These are phyloP conservation scores for Drosophila meridiana DNA, from an alignment of 2,888 invertebrate genomes.

Conservation along the genomic window DNA sequence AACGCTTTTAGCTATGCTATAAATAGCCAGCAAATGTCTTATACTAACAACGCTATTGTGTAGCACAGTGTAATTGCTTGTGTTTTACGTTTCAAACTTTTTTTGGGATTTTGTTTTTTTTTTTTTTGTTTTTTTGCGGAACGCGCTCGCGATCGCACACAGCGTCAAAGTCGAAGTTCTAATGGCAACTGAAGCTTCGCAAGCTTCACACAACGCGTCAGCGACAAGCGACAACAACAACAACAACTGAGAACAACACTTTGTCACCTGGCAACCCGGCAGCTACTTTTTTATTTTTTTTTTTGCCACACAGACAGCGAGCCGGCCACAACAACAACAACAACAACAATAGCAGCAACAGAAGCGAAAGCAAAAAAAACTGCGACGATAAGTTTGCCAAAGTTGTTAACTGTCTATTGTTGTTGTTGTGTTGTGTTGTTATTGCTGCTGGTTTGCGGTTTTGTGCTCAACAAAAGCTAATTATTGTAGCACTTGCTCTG, in stretches of 20 bases:
- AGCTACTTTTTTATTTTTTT: conserved; percentile 20
- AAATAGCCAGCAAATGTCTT: conserved; percentile 22
- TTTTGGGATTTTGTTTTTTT: conserved; percentile 9
- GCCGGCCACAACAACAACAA: conserved; percentile 41
- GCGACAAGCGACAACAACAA: conserved; percentile 39
- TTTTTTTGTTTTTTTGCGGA: conserved; percentile 26
- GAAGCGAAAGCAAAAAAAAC: conserved; percentile 34
- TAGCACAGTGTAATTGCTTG: conserved; percentile 53
- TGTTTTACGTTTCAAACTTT: conserved; percentile 17
- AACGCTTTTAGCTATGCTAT: conserved; percentile 32
- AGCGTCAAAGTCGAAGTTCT: conserved; percentile 80
- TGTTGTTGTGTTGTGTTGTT: conserved; percentile 39
- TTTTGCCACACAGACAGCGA: conserved; percentile 38
- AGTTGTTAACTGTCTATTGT: conserved; percentile 66
- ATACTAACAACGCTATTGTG: conserved; percentile 49
- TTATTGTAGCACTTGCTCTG: conserved; percentile 45
- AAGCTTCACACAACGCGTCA: conserved; percentile 63
- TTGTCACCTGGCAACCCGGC: conserved; percentile 74
- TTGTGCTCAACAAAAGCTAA: conserved; percentile 62
- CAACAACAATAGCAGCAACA: conserved; percentile 15
- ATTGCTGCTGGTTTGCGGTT: conserved; percentile 25
- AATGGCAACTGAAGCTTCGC: conserved; percentile 77
- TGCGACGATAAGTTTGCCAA: conserved; percentile 61
- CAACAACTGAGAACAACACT: conserved; percentile 30
- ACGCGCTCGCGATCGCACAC: conserved; percentile 72